phyloP scores from a whole-genome alignment of 1,140 invertebrate genomes.

The Oscheius sp. region DNA sequence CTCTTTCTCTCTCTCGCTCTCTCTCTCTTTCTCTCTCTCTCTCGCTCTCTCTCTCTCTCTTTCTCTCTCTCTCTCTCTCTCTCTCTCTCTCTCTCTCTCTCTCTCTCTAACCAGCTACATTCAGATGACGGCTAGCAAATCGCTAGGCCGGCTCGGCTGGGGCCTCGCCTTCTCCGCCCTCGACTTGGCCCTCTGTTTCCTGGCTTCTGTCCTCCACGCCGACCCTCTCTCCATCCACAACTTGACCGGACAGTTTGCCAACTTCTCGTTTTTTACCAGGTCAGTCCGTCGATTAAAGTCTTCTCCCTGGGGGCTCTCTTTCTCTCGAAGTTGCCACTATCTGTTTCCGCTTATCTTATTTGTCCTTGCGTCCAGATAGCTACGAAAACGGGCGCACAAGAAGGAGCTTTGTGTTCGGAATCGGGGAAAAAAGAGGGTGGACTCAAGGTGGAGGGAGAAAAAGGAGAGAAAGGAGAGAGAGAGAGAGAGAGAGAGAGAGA shows the following conservation, averaged over 20 bases:
- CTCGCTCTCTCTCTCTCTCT: too few species aligned
- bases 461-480: too few species aligned
- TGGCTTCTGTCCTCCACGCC: slow-evolving; percentile 19
- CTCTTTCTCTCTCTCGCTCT: too few species aligned
- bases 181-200: slow-evolving; percentile 21
- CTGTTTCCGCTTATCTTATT: not conserved
- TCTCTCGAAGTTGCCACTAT: not conserved
- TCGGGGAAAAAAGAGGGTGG: too few species aligned
- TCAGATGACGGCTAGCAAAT: too few species aligned
- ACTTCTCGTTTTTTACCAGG: slow-evolving; percentile 31
- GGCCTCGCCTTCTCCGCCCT: slow-evolving; percentile 10
- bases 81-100: too few species aligned
- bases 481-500: too few species aligned
- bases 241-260: slow-evolving; percentile 10
- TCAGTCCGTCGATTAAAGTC: not conserved
- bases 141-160: slow-evolving; percentile 17
- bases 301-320: not conserved
- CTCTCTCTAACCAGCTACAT: too few species aligned
- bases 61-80: too few species aligned
- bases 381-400: not conserved
- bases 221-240: slow-evolving; percentile 19
- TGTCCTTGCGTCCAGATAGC: not conserved
- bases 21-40: too few species aligned
- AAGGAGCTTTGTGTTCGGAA: too few species aligned
- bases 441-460: too few species aligned